Base-by-base conservation (phyloP, 2,797 vertebrate species). In the Acomys russatus region DNA sequence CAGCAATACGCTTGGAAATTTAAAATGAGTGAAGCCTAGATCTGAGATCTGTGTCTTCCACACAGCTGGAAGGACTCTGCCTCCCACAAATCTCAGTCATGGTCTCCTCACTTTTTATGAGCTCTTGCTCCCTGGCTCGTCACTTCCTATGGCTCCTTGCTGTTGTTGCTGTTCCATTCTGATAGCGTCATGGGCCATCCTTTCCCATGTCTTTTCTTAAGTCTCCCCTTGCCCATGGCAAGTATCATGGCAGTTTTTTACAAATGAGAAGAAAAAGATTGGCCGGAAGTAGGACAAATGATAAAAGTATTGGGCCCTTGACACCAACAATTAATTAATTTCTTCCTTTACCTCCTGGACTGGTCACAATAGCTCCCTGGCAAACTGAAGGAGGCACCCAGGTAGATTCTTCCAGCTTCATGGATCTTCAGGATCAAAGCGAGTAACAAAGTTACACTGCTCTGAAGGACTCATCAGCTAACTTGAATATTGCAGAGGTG, bases 341-440 rank as follows among this genome's bases (percentile, higher is more conserved):
- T 25, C 11, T 68, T 51, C 78, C 44, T 30, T 23, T 6, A 5
- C 5, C n/a, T 20, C 4, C 49, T 20, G 3, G 7, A 11, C 28
- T 63, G 68, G 56, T 38, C 12, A 80, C 25, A 87, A 56, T 28
- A n/a, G 28, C 12, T 17, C 23, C 38, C 22, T 51, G 35, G 35
- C 2, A 64, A 84, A 74, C 20, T 61, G 49, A 63, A 30, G 0
- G 3, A 63, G 28, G n/a, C 0, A 3, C 20, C 1, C 18, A 4
- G 6, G 11, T n/a, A 35, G 56, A 30, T 8, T 64, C 30, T 82
- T 35, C 35, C 38, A 66, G 44, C 0, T 78, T 79, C 56, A 15
- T 25, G 71, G 33, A 51, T 51, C 4, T 59, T 64, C 22, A 33
- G 23, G 18, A 18, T 6, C 68, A 33, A 22, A 63, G 64, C 14